Conservation (phyloP, 37 sponge, comb jelly and placozoan genomes). For the Axinella damicornis region DNA sequence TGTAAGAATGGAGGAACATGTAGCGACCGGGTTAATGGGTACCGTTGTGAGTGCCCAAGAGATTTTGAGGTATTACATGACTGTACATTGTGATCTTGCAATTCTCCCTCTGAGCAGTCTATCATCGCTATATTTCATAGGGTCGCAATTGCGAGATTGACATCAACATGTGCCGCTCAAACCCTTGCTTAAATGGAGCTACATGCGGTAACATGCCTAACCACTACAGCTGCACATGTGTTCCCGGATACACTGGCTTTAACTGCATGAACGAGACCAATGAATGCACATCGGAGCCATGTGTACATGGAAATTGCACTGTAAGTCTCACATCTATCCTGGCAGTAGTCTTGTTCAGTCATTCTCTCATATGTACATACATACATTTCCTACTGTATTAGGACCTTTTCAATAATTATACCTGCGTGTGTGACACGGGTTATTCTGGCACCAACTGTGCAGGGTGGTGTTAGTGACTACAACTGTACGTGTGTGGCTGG, state of each 20-base stretch:
- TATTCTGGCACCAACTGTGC: conserved; percentile 67
- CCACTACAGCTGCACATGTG: conserved; percentile 44
- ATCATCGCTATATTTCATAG: not conserved
- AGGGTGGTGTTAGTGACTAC: no score
- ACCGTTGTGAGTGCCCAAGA: conserved; percentile 51
- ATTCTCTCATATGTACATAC: no score
- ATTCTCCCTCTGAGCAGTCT: no score
- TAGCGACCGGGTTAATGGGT: conserved; percentile 41
- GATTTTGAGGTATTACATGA: conserved; percentile 37
- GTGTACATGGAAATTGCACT: no score
- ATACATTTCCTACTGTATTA: no score
- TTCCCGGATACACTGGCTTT: conserved; percentile 39
- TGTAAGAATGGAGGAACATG: conserved; percentile 82
- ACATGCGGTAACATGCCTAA: conserved; percentile 30
- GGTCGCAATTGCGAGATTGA: conserved; percentile 42
- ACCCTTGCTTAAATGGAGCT: conserved; percentile 37
- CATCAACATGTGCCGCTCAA: conserved; percentile 43
- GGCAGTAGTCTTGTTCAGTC: no score
- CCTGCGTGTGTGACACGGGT: conserved; percentile 44
- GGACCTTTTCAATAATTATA: not conserved
- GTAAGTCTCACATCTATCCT: no score
- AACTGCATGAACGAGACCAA: conserved; percentile 4
- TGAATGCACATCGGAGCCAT: no score
- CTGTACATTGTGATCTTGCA: no score
- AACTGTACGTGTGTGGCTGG: not conserved